Percentiles rank a stretch among this genome's conserved stretches.
These are phyloP conservation scores for Ophion obscuratus DNA, from an alignment of 2,888 invertebrate species.

Conservation along the genomic window DNA sequence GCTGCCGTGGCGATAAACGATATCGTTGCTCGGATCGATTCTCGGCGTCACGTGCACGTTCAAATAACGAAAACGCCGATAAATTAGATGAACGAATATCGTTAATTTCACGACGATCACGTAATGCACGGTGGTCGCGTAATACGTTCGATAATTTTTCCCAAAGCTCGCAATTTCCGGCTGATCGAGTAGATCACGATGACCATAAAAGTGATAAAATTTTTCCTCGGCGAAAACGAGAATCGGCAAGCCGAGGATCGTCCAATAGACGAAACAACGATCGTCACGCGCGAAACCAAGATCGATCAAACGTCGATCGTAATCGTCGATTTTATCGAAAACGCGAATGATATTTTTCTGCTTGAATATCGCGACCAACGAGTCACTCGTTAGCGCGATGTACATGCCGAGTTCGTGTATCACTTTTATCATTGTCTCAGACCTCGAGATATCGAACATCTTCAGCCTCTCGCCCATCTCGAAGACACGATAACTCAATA, in stretches of 20 bases:
- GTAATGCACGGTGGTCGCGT: not conserved
- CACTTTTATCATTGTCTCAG: not conserved
- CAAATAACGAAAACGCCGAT: conserved; percentile 38
- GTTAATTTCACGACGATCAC: conserved; percentile 39
- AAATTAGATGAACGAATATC: conserved; percentile 34
- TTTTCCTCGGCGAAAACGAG: not conserved
- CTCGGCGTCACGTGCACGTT: conserved; percentile 22
- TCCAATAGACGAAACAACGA: not conserved
- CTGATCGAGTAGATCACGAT: not conserved
- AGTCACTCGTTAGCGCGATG: conserved; percentile 16
- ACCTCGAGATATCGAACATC: not conserved
- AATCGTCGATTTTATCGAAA: conserved; percentile 28
- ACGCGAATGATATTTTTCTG: conserved; percentile 5
- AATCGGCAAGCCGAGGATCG: not conserved
- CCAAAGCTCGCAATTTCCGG: not conserved
- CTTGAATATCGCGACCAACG: conserved; percentile 31
- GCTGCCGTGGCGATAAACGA: conserved; percentile 8
- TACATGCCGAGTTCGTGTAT: not conserved
- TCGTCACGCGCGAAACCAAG: conserved; percentile 31
- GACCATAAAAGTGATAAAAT: not conserved
- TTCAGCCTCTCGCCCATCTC: not conserved
- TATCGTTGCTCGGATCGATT: not conserved
- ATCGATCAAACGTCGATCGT: conserved; percentile 31
- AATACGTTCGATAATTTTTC: not conserved
- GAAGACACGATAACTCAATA: not conserved